Evolutionary conservation across 2,113 vertebrate genomes (phyloP), one percentile per base, ranked within the genome.

Genomic region (Solea solea): DNA sequence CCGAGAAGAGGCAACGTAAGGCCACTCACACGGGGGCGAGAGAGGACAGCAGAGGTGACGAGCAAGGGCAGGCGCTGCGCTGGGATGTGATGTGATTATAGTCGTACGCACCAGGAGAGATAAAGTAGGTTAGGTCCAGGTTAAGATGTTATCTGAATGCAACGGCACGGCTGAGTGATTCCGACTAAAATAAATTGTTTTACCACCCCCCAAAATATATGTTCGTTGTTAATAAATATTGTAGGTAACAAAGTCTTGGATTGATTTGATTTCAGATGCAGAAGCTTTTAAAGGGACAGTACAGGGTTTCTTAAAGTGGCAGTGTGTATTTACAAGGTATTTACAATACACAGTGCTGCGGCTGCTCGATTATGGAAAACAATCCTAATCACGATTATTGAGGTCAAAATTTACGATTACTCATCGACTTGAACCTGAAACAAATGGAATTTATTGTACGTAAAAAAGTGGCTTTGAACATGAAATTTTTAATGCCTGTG

Each of bases 41-140:
- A 73, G 69, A 65, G 74, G 71, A 65, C 76, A 64, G 75, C 15
- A 51, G 48, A 77, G 66, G 66, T 70, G 80, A 76, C 56, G 63
- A 62, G 34, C 75, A 87, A 74, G 77, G 83, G 50, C 78, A 80
- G 2, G 14, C 50, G 21, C 61, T 15, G 64, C 42, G 78, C 69
- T 28, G 28, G 21, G 61, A 64, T 60, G 6, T 84, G 40, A 80
- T 80, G 14, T 76, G 78, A 90, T 88, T 84, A 81, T 39, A 70
- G 51, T 61, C 2, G 5, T 13, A 16, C 53, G 76, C 28, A 58
- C 49, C 58, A 48, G 9, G 66, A 42, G 54, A 53, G 73, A 82
- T 69, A 71, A 63, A 78, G 62, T 27, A 9, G 46, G 49, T 1
- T 51, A 9, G 39, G 54, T 51, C 63, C 53, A 7, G 34, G 53